Evolutionary conservation across 2,113 vertebrate species (phyloP), one percentile per base, ranked within the genome.

Genomic region (Terrapene triunguis): DNA sequence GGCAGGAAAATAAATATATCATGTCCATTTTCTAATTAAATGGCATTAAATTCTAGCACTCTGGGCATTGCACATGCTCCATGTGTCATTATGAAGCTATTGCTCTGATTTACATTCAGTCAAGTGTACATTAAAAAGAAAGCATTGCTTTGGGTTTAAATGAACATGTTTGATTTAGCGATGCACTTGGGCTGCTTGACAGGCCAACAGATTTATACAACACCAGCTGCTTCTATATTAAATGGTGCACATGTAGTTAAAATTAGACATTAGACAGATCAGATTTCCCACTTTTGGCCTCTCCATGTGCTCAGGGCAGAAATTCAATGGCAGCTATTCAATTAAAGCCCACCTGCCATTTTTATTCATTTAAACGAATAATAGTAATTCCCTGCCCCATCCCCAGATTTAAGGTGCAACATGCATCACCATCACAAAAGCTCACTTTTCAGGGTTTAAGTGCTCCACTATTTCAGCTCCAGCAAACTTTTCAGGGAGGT

Each of bases 161-260:
- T 79, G 85, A 83, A 95, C 96, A 92, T 87, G 96, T 95, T 97
- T 96, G 86, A 95, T 96, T 95, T 21, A 97, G 94, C n/a, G 1
- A 86, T 82, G 96, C 55, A 13, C 88, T 96, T 3, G 32, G 94
- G 90, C 80, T 94, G 94, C 90, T 93, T 92, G 85, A 94, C 92
- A 97, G 91, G 88, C 85, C 81, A 1, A 25, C 95, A 95, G 94
- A 96, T 96, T 97, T 98, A 98, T 93, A 35, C 95, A 97, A 90
- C 97, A 97, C 93, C 98, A 98, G 98, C 98, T 98, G 98, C 92
- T 95, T 88, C 98, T 96, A 97, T 97, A 98, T 96, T 98, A 96
- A 96, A 98, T 97, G 96, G 97, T 96, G 85, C 10, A 94, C 94
- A 91, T 2, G 1, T 10, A 91, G 98, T 95, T 98, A 98, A 98